Evolutionary conservation across 2,888 invertebrate genomes (phyloP).

Genomic region (Itoplectis maculator): DNA sequence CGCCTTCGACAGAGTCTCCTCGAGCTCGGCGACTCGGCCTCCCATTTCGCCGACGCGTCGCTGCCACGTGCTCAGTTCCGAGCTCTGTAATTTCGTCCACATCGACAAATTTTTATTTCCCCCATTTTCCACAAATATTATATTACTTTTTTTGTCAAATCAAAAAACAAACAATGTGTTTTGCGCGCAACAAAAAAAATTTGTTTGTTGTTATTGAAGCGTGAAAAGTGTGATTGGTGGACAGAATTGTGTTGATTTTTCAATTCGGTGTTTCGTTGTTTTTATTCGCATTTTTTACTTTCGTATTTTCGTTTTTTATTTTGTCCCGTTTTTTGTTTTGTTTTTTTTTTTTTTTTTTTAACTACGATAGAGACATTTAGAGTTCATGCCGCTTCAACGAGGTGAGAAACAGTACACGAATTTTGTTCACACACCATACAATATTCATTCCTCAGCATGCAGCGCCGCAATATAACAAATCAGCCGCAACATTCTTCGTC

Average conservation of each 20-base stretch:
- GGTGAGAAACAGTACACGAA: not conserved
- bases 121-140: not conserved
- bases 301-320: not conserved
- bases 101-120: conserved; percentile 12
- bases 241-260: conserved; percentile 48
- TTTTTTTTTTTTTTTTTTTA: not conserved
- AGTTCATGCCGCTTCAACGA: conserved; percentile 9
- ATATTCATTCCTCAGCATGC: conserved; percentile 15
- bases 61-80: conserved; percentile 96
- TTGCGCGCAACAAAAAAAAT: not conserved
- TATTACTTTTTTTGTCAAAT: not conserved
- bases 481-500: not conserved
- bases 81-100: conserved; percentile 87
- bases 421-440: not conserved
- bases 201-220: conserved; percentile 37
- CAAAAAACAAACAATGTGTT: conserved; percentile 14
- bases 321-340: not conserved
- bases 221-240: conserved; percentile 22
- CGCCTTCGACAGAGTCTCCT: conserved; percentile 93
- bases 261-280: conserved; percentile 35
- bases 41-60: conserved; percentile 95
- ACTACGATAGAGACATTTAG: conserved; percentile 7
- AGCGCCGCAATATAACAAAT: not conserved
- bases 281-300: conserved; percentile 33
- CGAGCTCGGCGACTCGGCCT: conserved; percentile 94